Evolutionary conservation across 1,140 invertebrate genomes (phyloP).

Genomic region (Drosophila biarmipes): DNA sequence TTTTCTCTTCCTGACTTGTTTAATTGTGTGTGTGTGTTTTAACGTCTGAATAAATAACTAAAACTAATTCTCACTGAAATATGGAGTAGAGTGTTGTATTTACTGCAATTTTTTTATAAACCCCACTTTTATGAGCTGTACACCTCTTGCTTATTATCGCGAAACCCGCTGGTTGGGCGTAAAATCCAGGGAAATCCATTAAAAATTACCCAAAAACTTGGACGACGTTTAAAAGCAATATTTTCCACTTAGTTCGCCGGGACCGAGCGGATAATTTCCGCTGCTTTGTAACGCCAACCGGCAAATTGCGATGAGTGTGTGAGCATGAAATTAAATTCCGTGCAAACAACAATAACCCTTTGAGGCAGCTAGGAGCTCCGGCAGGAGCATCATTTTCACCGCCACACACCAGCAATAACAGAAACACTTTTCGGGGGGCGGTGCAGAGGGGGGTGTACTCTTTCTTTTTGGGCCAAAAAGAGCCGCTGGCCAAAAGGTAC

Average conservation of each 20-base stretch:
- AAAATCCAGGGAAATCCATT: conserved; percentile 13
- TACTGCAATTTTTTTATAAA: neutral
- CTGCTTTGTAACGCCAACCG: conserved; percentile 41
- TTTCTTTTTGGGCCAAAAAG: neutral
- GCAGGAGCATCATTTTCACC: conserved; percentile 32
- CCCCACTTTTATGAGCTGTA: neutral
- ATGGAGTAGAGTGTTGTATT: too few species aligned
- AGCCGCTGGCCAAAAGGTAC: conserved; percentile 43
- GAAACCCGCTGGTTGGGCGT: neutral
- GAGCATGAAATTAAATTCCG: conserved; percentile 78
- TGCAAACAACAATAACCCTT: conserved; percentile 75
- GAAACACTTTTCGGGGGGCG: conserved; percentile 11
- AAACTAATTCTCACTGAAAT: neutral
- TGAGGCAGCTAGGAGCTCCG: conserved; percentile 40
- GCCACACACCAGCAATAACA: conserved; percentile 28
- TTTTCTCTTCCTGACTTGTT: neutral
- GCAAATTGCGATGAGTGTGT: conserved; percentile 47
- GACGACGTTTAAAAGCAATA: conserved; percentile 26
- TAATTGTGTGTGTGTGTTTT: neutral
- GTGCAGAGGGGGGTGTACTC: neutral
- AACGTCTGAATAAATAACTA: neutral
- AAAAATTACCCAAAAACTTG: conserved; percentile 13
- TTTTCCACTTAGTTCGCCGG: conserved; percentile 44
- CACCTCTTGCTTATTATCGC: neutral
- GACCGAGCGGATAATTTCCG: conserved; percentile 64